Evolutionary conservation across 2,113 vertebrate species (phyloP).

Genomic region (Aegypius monachus): DNA sequence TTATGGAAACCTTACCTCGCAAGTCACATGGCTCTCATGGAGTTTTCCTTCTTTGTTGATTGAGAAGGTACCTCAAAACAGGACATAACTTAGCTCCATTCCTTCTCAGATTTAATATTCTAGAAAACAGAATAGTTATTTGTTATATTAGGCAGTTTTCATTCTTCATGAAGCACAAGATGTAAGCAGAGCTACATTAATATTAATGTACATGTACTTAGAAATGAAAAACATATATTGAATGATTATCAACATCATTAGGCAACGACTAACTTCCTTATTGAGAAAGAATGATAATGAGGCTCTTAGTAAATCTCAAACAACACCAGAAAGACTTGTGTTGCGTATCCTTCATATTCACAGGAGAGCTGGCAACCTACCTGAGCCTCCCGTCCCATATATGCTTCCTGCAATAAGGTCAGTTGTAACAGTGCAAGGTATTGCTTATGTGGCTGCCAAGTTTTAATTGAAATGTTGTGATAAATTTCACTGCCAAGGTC

Average conservation of each 20-base stretch:
- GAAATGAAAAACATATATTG: not conserved
- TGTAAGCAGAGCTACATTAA: not conserved
- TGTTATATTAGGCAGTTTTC: not conserved
- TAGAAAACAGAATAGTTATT: not conserved
- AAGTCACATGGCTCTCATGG: rapidly evolving
- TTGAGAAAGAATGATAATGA: not conserved
- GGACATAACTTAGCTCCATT: not conserved
- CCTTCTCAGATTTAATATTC: not conserved
- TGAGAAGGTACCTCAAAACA: not conserved
- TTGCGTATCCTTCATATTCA: not conserved
- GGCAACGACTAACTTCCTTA: not conserved
- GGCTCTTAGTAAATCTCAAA: not conserved
- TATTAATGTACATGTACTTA: constrained; percentile 9
- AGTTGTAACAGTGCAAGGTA: constrained; percentile 44
- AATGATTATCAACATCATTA: constrained; percentile 2
- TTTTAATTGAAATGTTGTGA: constrained; percentile 89
- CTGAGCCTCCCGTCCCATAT: not conserved
- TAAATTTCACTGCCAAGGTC: constrained; percentile 80
- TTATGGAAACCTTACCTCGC: rapidly evolving
- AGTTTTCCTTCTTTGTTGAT: not conserved
- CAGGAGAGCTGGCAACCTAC: not conserved
- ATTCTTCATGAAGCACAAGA: not conserved
- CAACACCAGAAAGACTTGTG: not conserved
- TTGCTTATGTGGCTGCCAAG: constrained; percentile 65
- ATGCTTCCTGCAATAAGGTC: constrained; percentile 69